Evolutionary conservation across 2,113 vertebrate species (phyloP), one percentile per base, ranked within the genome.

Genomic region (Cavia aperea): DNA sequence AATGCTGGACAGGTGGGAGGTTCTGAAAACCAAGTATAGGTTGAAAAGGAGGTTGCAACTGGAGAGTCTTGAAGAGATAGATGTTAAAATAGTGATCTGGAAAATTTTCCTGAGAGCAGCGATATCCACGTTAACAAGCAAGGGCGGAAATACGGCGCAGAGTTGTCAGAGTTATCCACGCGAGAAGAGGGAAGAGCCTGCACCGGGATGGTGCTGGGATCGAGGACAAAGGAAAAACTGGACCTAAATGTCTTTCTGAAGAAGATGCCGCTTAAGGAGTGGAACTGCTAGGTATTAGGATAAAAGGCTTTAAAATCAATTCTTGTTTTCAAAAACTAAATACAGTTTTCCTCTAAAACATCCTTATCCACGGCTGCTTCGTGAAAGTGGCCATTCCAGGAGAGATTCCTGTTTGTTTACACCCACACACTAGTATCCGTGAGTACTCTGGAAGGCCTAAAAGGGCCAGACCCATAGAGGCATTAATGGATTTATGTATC

Each of bases 261-360:
- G 3, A 43, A 4, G 56, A 91, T 7, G 49, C 39, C 54, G 62
- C 73, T 60, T 43, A 49, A 91, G 63, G 87, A 58, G 11, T 39
- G 49, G 24, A 2, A 31, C 54, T 77, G 73, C 18, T 70, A 70
- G 31, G 33, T 70, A 36, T 36, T 89, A 90, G 70, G 54, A 79
- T 65, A 93, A 51, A 18, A 92, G n/a, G 43, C 58, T 78, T 78
- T 87, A 81, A 86, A 70, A 90, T 58, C 31, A 63, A 66, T 75
- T 92, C n/a, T 88, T 95, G 73, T 89, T 68, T 51, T 16, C 4
- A 54, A 90, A 70, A 33, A 89, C 78, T 88, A 36, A 65, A 79
- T 78, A 83, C 23, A 83, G 18, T 89, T 81, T 58, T 60, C 33
- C 4, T 58, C 82, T 87, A 89, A 86, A 85, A 70, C n/a, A 92